phyloP scores from a whole-genome alignment of 2,888 invertebrate species.

The Caenorhabditis auriculariae region DNA sequence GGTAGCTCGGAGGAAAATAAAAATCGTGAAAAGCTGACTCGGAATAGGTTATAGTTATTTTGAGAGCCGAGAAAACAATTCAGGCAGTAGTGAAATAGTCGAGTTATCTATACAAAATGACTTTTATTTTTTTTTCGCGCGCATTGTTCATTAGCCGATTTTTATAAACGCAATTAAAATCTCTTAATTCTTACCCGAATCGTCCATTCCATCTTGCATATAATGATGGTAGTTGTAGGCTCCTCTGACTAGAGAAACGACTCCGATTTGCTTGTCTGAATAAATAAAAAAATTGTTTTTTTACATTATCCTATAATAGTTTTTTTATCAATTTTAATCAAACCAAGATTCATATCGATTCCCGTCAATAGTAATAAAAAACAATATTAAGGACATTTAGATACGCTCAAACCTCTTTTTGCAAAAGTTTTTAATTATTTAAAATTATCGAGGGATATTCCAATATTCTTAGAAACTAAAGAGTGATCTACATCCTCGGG shows the following conservation, averaged over 20 bases:
- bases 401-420: too few relatives aligned
- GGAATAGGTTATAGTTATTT: too few relatives aligned
- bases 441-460: neutral
- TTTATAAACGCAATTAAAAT: neutral
- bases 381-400: too few relatives aligned
- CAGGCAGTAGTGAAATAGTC: too few relatives aligned
- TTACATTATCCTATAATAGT: too few relatives aligned
- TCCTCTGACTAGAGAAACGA: slow-evolving; percentile 73
- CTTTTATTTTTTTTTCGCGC: too few relatives aligned
- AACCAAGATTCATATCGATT: neutral
- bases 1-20: too few relatives aligned
- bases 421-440: neutral
- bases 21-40: too few relatives aligned
- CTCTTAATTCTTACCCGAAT: slow-evolving; percentile 66
- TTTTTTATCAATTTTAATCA: neutral
- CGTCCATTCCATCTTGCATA: slow-evolving; percentile 88
- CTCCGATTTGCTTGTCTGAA: slow-evolving; percentile 48
- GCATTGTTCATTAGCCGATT: too few relatives aligned
- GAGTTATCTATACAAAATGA: too few relatives aligned
- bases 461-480: neutral
- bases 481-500: too few relatives aligned
- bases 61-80: too few relatives aligned
- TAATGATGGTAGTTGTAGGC: slow-evolving; percentile 93
- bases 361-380: neutral
- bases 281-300: neutral